Evolutionary conservation across 2,888 invertebrate genomes (phyloP).

Genomic region (Acheta domesticus): DNA sequence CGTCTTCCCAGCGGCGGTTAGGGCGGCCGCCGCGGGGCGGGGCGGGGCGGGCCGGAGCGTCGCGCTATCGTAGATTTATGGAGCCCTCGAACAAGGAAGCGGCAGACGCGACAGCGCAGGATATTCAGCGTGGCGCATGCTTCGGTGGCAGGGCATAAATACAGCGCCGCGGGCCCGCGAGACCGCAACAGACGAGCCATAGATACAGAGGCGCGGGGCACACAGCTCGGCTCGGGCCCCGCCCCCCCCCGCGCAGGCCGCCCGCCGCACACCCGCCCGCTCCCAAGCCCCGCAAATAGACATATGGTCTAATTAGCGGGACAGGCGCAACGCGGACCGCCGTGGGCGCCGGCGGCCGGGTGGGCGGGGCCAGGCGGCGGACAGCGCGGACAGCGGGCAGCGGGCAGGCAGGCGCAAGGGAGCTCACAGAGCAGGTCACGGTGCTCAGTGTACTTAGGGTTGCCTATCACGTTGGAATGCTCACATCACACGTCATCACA

Average conservation of each 20-base stretch:
- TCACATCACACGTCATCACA: too few relatives aligned
- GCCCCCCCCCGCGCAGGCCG: too few relatives aligned
- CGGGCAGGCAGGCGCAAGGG: background rate
- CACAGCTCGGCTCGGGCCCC: background rate
- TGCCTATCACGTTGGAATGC: too few relatives aligned
- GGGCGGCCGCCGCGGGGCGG: background rate
- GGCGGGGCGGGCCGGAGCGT: background rate
- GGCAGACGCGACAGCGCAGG: background rate
- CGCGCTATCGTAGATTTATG: conserved; percentile 5
- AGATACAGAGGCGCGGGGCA: background rate
- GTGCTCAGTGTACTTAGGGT: background rate
- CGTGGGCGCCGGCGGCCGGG: background rate
- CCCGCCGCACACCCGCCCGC: background rate
- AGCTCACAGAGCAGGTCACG: background rate
- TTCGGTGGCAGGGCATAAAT: conserved; percentile 4
- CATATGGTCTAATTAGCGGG: conserved; percentile 8
- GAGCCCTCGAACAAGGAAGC: background rate
- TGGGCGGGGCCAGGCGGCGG: background rate
- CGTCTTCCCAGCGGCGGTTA: too few relatives aligned
- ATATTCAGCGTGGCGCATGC: background rate
- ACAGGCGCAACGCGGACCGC: background rate
- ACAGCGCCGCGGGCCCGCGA: background rate
- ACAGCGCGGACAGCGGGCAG: background rate
- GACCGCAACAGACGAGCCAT: too few relatives aligned
- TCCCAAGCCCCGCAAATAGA: background rate